Percentiles rank a stretch among this genome's conserved stretches.
These are phyloP conservation scores for Steinernema khuongi DNA, from an alignment of 1,140 invertebrate species.

Conservation along the genomic window DNA sequence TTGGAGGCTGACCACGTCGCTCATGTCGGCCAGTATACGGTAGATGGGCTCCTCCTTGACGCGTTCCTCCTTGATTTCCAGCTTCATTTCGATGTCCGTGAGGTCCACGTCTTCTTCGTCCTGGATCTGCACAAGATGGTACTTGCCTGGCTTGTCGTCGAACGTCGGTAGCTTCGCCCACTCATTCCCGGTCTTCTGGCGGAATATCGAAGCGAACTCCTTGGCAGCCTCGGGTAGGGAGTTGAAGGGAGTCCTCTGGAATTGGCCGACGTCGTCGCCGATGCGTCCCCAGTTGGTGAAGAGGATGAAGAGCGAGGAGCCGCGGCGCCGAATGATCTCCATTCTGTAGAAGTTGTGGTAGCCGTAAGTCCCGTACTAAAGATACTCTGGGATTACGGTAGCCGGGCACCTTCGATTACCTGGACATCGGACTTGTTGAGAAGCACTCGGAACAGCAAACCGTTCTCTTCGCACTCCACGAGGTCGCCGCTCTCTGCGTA, in stretches of 20 bases:
- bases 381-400: no score
- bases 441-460: slow-evolving; percentile 61
- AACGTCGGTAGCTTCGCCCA: slow-evolving; percentile 61
- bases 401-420: no score
- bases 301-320: slow-evolving; percentile 62
- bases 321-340: slow-evolving; percentile 62
- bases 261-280: slow-evolving; percentile 55
- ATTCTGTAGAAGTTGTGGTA: slow-evolving; percentile 65
- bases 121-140: slow-evolving; percentile 60
- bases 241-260: slow-evolving; percentile 63
- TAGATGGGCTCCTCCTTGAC: not conserved
- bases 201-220: slow-evolving; percentile 64
- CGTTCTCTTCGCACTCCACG: slow-evolving; percentile 48
- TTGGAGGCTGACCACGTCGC: slow-evolving; percentile 12
- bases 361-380: slow-evolving; percentile 60
- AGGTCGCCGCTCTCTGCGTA: slow-evolving; percentile 46
- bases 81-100: slow-evolving; percentile 41
- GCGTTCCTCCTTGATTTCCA: not conserved
- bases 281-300: slow-evolving; percentile 65
- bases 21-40: slow-evolving; percentile 6
- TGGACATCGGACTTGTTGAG: slow-evolving; percentile 63
- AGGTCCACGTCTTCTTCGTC: slow-evolving; percentile 44
- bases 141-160: slow-evolving; percentile 60
- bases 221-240: slow-evolving; percentile 60
- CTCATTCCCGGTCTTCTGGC: slow-evolving; percentile 63